phyloP scores from a whole-genome alignment of 2,113 vertebrate genomes.

The Diadophis punctatus region DNA sequence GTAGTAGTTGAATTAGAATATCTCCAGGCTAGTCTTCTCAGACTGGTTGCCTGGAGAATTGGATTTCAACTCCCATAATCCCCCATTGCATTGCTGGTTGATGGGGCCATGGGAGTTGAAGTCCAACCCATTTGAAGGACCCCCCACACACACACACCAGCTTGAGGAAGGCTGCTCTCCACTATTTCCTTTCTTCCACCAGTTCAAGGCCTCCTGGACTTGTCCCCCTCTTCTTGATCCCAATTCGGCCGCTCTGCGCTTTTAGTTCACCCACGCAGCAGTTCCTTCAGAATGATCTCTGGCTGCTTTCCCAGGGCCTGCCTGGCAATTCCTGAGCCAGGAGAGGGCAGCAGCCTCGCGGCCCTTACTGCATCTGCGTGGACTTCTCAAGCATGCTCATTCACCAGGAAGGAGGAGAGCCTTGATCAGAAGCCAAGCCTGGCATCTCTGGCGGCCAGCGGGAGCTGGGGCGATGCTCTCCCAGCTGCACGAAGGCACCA shows the following conservation, averaged over 20 bases:
- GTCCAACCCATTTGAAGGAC: background rate
- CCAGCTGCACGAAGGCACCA: slow-evolving; percentile 39
- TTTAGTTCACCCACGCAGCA: background rate
- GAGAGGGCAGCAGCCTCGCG: background rate
- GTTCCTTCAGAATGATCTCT: background rate
- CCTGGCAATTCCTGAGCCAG: background rate
- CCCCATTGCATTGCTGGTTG: background rate
- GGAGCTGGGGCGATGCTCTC: background rate
- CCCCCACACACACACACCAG: background rate
- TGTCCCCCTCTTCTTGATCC: background rate
- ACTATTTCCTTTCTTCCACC: background rate
- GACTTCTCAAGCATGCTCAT: slow-evolving; percentile 52
- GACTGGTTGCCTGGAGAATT: background rate
- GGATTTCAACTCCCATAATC: background rate
- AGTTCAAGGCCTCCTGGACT: background rate
- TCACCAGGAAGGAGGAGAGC: slow-evolving; percentile 23
- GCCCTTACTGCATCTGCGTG: slow-evolving; percentile 42
- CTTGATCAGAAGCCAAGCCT: slow-evolving; percentile 21
- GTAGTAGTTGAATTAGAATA: background rate
- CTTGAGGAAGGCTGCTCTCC: background rate
- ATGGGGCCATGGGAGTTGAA: background rate
- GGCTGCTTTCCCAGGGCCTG: background rate
- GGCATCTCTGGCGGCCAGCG: background rate
- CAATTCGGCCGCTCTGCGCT: background rate
- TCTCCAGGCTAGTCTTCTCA: background rate